Conservation (phyloP, 2,888 invertebrate species). For the Eilema sororculum region DNA sequence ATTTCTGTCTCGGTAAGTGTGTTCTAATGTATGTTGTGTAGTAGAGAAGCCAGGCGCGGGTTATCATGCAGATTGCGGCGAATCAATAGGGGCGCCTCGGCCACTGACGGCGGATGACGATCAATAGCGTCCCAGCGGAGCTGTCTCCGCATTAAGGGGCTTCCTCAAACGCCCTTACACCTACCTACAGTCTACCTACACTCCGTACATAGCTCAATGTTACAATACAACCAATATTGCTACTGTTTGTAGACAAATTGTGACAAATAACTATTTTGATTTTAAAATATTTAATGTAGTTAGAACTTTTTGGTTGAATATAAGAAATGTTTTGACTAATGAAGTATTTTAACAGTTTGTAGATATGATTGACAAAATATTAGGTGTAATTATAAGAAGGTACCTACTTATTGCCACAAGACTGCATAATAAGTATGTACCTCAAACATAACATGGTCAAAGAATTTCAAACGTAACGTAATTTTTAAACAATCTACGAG, state of each 20-base stretch:
- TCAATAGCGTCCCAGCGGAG: slow-evolving; percentile 85
- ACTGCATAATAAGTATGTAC: neutral
- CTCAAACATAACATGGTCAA: neutral
- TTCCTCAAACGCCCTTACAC: slow-evolving; percentile 86
- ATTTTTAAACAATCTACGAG: neutral
- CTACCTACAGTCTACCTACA: slow-evolving; percentile 79
- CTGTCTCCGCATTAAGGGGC: slow-evolving; percentile 86
- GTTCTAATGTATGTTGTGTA: slow-evolving; percentile 69
- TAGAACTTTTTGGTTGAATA: neutral
- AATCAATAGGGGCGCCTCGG: slow-evolving; percentile 86
- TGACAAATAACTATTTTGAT: slow-evolving; percentile 5
- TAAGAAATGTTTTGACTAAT: neutral
- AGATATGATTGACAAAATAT: neutral
- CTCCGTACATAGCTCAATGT: slow-evolving; percentile 62
- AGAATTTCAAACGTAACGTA: slow-evolving; percentile 7
- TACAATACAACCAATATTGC: slow-evolving; percentile 52
- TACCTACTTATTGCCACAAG: neutral
- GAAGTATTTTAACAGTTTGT: neutral
- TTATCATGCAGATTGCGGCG: slow-evolving; percentile 87
- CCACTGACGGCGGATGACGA: slow-evolving; percentile 86
- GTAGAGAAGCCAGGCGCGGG: slow-evolving; percentile 81
- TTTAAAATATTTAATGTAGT: neutral
- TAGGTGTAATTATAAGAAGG: neutral
- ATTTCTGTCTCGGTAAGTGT: slow-evolving; percentile 60
- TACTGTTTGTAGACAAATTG: slow-evolving; percentile 29